Conservation (phyloP, 2,797 vertebrate genomes). For the Danio jaintianensis region DNA sequence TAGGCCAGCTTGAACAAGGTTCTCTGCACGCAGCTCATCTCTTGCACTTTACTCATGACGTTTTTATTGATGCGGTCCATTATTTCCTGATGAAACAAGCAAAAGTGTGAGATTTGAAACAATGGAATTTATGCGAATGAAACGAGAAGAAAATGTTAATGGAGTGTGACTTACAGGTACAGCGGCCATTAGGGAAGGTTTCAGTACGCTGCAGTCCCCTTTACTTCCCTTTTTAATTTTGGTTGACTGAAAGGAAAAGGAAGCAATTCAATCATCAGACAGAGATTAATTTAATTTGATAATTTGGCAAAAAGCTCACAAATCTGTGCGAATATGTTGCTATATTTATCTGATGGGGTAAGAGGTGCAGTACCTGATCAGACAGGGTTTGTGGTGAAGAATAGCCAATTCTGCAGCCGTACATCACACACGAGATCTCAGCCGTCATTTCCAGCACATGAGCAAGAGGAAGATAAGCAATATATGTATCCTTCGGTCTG, state of each 20-base stretch:
- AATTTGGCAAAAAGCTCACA: not conserved
- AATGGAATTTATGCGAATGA: not conserved
- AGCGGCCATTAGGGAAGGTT: constrained; percentile 94
- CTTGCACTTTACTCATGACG: constrained; percentile 98
- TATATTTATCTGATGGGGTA: not conserved
- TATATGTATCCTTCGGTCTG: constrained; percentile 94
- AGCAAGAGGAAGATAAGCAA: constrained; percentile 95
- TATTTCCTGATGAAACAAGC: constrained; percentile 85
- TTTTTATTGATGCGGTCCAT: constrained; percentile 99
- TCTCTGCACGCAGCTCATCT: constrained; percentile 94
- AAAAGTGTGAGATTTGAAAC: not conserved
- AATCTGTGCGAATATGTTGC: not conserved
- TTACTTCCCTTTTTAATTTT: constrained; percentile 98
- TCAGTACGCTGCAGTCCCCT: constrained; percentile 91
- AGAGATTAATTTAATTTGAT: not conserved
- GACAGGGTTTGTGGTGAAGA: constrained; percentile 96
- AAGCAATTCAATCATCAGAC: constrained; percentile 28
- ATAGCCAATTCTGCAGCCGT: constrained; percentile 96
- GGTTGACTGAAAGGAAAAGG: constrained; percentile 84
- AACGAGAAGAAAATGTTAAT: not conserved
- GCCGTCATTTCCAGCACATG: constrained; percentile 97
- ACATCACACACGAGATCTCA: constrained; percentile 95
- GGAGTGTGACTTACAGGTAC: constrained; percentile 84
- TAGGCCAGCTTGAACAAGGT: constrained; percentile 95
- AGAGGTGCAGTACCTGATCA: constrained; percentile 86